Conservation (phyloP, 2,113 vertebrate genomes). For the Phodopus roborovskii region DNA sequence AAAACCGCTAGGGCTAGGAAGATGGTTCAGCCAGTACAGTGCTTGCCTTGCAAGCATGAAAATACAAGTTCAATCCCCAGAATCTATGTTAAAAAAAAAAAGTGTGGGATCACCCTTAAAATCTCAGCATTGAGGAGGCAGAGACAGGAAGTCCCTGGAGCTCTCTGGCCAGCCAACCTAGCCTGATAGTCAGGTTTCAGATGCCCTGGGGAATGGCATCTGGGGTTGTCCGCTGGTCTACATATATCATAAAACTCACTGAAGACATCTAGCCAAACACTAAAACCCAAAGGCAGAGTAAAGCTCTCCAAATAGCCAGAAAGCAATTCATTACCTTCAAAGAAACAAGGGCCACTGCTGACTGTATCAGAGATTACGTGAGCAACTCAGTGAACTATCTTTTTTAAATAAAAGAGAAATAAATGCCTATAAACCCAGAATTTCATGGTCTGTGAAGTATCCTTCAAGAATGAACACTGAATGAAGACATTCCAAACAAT, state of each 20-base stretch:
- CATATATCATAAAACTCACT: neutral
- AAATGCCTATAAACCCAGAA: neutral
- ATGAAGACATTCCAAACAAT: neutral
- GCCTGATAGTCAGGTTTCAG: neutral
- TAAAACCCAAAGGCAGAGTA: slow-evolving; percentile 29
- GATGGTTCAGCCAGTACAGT: neutral
- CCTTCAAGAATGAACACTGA: slow-evolving; percentile 37
- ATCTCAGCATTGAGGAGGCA: neutral
- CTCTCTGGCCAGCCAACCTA: neutral
- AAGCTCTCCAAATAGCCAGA: neutral
- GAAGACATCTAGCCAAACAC: neutral
- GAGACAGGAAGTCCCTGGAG: neutral
- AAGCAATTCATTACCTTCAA: neutral
- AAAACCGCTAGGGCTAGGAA: neutral
- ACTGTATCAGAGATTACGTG: neutral
- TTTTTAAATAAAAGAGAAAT: neutral
- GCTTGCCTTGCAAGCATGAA: neutral
- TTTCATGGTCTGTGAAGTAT: neutral
- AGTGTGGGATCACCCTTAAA: neutral
- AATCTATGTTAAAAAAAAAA: too few relatives aligned
- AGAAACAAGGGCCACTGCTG: neutral
- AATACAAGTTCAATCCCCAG: neutral
- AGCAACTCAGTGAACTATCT: neutral
- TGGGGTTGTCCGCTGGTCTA: neutral
- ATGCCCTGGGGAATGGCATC: neutral